A percentile compares a stretch with the other conserved stretches of the same genome.
These are phyloP conservation scores for Epinephelus awoara DNA, from an alignment of 2,797 vertebrate genomes.

Conservation along the genomic window DNA sequence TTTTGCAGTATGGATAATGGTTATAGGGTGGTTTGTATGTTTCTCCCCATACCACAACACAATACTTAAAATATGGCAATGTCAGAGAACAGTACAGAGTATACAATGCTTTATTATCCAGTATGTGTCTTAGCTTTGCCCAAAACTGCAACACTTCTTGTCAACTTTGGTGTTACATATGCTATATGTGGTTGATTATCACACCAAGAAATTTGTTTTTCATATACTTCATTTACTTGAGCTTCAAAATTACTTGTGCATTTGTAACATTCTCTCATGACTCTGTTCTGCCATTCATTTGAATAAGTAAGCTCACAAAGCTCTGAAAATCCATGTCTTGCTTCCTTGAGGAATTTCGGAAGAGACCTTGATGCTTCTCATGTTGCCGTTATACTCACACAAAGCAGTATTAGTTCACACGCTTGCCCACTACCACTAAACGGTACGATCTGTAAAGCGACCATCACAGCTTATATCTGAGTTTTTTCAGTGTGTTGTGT, in stretches of 20 bases:
- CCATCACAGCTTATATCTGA: background rate
- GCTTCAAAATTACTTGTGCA: background rate
- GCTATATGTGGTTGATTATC: too few relatives aligned
- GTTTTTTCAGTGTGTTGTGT: background rate
- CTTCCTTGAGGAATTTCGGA: slow-evolving; percentile 31
- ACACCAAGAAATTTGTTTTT: too few relatives aligned
- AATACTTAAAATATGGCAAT: too few relatives aligned
- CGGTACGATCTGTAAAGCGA: background rate
- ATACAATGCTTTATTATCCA: too few relatives aligned
- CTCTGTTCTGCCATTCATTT: slow-evolving; percentile 3
- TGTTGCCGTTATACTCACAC: slow-evolving; percentile 14
- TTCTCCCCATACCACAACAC: too few relatives aligned
- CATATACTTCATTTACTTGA: background rate
- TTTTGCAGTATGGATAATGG: too few relatives aligned
- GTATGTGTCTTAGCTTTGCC: too few relatives aligned
- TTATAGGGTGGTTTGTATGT: too few relatives aligned
- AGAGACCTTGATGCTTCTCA: slow-evolving; percentile 10
- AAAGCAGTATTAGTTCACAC: background rate
- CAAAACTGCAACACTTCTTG: too few relatives aligned
- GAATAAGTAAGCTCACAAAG: slow-evolving; percentile 5
- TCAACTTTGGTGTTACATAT: too few relatives aligned
- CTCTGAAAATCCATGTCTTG: background rate
- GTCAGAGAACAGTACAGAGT: too few relatives aligned
- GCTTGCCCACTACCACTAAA: background rate
- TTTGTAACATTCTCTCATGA: background rate